These are phyloP conservation scores for Brachionus sp. DNA, from an alignment of 1,140 invertebrate species.

Conservation along the genomic window DNA sequence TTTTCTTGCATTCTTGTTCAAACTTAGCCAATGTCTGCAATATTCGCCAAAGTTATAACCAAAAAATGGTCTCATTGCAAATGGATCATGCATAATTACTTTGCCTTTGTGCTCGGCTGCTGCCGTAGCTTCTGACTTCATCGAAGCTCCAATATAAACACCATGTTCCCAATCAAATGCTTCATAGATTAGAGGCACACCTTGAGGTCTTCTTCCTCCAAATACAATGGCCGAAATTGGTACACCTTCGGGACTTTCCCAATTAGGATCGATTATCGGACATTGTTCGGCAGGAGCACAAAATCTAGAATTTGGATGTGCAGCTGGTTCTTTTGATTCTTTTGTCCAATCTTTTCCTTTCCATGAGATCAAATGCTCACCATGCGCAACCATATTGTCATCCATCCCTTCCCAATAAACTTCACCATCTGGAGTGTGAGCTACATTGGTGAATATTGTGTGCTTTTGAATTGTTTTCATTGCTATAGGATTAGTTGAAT, in stretches of 20 bases:
- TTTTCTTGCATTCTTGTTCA: constrained; percentile 65
- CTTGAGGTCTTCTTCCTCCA: constrained; percentile 82
- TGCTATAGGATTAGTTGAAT: constrained; percentile 88
- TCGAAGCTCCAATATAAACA: constrained; percentile 86
- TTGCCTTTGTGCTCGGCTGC: constrained; percentile 93
- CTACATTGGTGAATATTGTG: constrained; percentile 98
- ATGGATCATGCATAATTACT: constrained; percentile 95
- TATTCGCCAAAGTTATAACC: constrained; percentile 98
- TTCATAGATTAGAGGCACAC: constrained; percentile 90
- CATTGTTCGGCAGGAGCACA: constrained; percentile 88
- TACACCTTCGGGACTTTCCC: constrained; percentile 70
- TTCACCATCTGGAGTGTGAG: constrained; percentile 82
- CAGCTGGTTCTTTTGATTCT: constrained; percentile 52
- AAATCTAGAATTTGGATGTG: constrained; percentile 73
- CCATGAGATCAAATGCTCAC: constrained; percentile 53
- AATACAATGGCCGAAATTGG: constrained; percentile 94
- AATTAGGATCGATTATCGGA: constrained; percentile 80
- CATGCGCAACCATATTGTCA: constrained; percentile 64
- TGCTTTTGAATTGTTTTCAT: constrained; percentile 89
- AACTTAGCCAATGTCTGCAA: constrained; percentile 85
- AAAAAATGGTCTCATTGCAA: constrained; percentile 98
- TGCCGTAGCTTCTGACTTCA: constrained; percentile 96
- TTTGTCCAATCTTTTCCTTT: constrained; percentile 50
- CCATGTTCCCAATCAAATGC: constrained; percentile 89
- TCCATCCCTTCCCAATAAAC: constrained; percentile 91